Conservation (phyloP, 2,888 invertebrate species). For the Drosophila longiperda region DNA sequence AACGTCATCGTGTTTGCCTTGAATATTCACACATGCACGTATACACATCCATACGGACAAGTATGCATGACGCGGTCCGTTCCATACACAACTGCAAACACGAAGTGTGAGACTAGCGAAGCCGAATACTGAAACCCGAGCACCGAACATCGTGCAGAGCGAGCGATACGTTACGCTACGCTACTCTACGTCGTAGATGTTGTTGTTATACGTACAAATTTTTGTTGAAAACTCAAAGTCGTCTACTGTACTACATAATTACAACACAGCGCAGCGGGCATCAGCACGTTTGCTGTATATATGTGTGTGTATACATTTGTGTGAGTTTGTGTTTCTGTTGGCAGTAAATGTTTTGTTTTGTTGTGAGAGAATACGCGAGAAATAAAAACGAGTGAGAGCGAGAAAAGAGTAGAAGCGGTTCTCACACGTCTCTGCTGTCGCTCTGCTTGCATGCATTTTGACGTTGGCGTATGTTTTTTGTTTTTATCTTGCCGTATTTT, state of each 20-base stretch:
- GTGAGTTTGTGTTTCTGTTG: slow-evolving; percentile 30
- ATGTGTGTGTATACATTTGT: slow-evolving; percentile 14
- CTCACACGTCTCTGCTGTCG: slow-evolving; percentile 20
- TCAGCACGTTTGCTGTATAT: slow-evolving; percentile 54
- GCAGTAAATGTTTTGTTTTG: slow-evolving; percentile 78
- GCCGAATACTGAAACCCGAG: slow-evolving; percentile 21
- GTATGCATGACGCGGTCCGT: slow-evolving; percentile 44
- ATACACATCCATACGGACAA: slow-evolving; percentile 10
- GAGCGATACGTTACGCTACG: slow-evolving; percentile 37
- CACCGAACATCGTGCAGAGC: slow-evolving; percentile 8
- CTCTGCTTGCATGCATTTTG: slow-evolving; percentile 34
- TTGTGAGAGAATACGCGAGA: slow-evolving; percentile 63
- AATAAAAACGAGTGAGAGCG: slow-evolving; percentile 18
- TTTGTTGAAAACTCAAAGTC: slow-evolving; percentile 78
- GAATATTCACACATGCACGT: slow-evolving; percentile 46
- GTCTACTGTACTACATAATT: slow-evolving; percentile 80
- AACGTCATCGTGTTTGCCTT: slow-evolving; percentile 74
- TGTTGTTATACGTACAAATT: slow-evolving; percentile 67
- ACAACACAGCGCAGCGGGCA: slow-evolving; percentile 58
- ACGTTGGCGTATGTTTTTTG: slow-evolving; percentile 49
- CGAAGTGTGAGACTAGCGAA: slow-evolving; percentile 36
- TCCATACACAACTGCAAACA: slow-evolving; percentile 52
- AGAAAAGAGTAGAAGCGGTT: slow-evolving; percentile 15
- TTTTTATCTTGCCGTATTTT: slow-evolving; percentile 13
- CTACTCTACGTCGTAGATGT: slow-evolving; percentile 34